Evolutionary conservation across 1,140 invertebrate genomes (phyloP), one percentile per base, ranked within the genome.

Genomic region (Brachionus koreanus): DNA sequence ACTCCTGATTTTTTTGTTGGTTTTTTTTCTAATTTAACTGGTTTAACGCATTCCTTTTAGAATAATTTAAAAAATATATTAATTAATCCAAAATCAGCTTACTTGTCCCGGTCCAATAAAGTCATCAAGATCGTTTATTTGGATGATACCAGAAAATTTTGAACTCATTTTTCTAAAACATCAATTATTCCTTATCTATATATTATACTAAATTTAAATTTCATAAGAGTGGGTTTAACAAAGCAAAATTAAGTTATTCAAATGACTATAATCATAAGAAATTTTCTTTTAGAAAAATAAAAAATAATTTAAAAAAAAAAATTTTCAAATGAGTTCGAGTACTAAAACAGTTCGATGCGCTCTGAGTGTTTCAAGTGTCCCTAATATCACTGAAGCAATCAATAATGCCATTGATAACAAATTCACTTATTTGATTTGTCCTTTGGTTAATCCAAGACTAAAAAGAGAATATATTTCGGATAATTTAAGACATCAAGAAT

Each of bases 41-140:
- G 96, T 89, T 98, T 98, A 83, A 98, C 94, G 85, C 96, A 98
- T 91, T 97, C 95, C 65, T 69, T 10, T 75, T 35, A 65, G 1
- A 83, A 74, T 7, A 23, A 16, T 16, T 12, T 16, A n/a, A 10
- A 39, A 39, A 37, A 2, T 39, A 9, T 39, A 10, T 33, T 72
- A 37, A 2, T 39, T 84, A 12, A 83, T n/a, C n/a, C n/a, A n/a
- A 83, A 82, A 83, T 13, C 96, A 96, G 12, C 12, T 69, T 69
- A 69, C 65, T 91, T 98, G 95, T 46, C 96, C 98, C 2, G 97
- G 97, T 74, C 94, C 95, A 35, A 99, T 98, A 88, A 98, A 99
- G 90, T 98, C 97, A 89, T 98, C 95, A 75, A 98, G 90, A 90
- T 98, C 95, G 7, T 96, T 95, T 79, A 99, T 89, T 87, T 97